Percentiles rank a stretch among this genome's conserved stretches.
Evolutionary conservation across 2,888 invertebrate genomes (phyloP).

Genomic region (Lampropteryx suffumata): DNA sequence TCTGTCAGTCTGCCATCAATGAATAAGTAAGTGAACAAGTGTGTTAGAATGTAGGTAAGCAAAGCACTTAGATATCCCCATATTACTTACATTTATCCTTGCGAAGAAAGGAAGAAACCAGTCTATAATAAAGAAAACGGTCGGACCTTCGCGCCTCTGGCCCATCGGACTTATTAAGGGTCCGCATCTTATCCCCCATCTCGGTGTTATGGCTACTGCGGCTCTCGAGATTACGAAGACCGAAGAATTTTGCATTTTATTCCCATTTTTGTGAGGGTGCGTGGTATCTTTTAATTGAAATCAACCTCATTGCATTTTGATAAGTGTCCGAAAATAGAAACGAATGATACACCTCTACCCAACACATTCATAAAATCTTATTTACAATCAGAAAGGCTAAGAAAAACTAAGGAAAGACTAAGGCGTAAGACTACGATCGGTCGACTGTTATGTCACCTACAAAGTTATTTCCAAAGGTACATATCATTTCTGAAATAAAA

Average conservation of each 20-base stretch:
- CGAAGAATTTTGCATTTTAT: conserved; percentile 42
- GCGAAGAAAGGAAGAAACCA: conserved; percentile 32
- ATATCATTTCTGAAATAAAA: too few relatives aligned
- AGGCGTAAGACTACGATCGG: too few relatives aligned
- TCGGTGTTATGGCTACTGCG: conserved; percentile 45
- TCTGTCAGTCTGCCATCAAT: too few relatives aligned
- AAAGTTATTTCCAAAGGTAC: too few relatives aligned
- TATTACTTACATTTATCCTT: conserved; percentile 25
- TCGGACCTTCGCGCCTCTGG: conserved; percentile 40
- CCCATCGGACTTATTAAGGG: conserved; percentile 53
- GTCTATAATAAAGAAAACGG: conserved; percentile 34
- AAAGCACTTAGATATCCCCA: conserved; percentile 1
- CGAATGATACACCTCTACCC: background rate
- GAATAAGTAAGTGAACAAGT: background rate
- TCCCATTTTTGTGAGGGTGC: conserved; percentile 20
- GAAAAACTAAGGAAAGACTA: too few relatives aligned
- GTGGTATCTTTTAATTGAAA: conserved; percentile 29
- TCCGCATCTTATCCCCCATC: conserved; percentile 42
- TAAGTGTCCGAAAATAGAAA: conserved; percentile 5
- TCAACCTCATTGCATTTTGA: conserved; percentile 24
- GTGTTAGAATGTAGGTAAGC: conserved; percentile 1
- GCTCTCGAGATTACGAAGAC: conserved; percentile 43
- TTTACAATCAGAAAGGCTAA: too few relatives aligned
- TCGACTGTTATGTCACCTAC: too few relatives aligned
- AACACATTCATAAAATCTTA: too few relatives aligned